Conservation (phyloP, 2,888 invertebrate genomes). For the Drosophila sordidapex region DNA sequence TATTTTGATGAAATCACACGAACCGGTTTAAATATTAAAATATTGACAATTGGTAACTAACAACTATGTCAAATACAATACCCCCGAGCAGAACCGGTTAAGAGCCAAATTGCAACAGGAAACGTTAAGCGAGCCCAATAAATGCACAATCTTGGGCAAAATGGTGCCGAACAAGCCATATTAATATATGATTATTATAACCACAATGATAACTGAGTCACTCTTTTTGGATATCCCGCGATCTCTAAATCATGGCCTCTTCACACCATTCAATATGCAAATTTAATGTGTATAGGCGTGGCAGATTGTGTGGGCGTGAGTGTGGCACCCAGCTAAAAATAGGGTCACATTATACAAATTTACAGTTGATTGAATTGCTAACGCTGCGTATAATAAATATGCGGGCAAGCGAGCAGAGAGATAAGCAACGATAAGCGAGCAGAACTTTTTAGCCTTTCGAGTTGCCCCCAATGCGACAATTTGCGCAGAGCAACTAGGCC, state of each 20-base stretch:
- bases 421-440: slow-evolving; percentile 19
- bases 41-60: slow-evolving; percentile 44
- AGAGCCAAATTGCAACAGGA: slow-evolving; percentile 52
- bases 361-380: slow-evolving; percentile 15
- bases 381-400: slow-evolving; percentile 19
- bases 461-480: slow-evolving; percentile 27
- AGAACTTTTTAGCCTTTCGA: slow-evolving; percentile 33
- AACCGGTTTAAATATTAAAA: slow-evolving; percentile 61
- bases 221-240: background rate
- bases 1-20: slow-evolving; percentile 34
- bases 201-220: slow-evolving; percentile 5
- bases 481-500: slow-evolving; percentile 25
- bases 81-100: slow-evolving; percentile 39
- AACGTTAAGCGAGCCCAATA: slow-evolving; percentile 13
- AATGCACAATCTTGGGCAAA: background rate
- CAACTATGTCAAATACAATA: slow-evolving; percentile 33
- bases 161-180: background rate
- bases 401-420: slow-evolving; percentile 7
- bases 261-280: slow-evolving; percentile 19
- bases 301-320: background rate
- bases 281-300: slow-evolving; percentile 10
- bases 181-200: background rate
- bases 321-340: slow-evolving; percentile 1
- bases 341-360: slow-evolving; percentile 16
- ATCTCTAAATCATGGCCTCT: background rate